Evolutionary conservation across 2,797 vertebrate genomes (phyloP).

Genomic region (Etheostoma perlongum): DNA sequence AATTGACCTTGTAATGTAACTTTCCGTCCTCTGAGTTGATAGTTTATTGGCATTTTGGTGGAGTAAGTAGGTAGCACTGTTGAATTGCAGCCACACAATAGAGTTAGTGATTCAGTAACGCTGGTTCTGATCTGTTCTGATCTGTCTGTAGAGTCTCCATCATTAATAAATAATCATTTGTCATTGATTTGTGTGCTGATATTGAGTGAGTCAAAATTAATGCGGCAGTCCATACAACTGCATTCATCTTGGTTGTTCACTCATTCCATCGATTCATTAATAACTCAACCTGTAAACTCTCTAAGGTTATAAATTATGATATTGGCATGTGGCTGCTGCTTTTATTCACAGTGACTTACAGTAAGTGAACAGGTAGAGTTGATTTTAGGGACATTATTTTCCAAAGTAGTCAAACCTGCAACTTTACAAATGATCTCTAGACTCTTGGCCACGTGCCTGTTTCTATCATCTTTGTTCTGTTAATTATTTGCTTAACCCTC

Average conservation of each 20-base stretch:
- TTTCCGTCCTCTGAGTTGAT: slow-evolving; percentile 42
- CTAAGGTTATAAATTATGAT: slow-evolving; percentile 33
- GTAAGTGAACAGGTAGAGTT: slow-evolving; percentile 8
- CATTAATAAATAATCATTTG: slow-evolving; percentile 58
- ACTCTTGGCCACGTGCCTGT: background rate
- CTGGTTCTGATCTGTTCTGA: slow-evolving; percentile 23
- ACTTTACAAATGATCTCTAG: background rate
- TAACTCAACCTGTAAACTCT: slow-evolving; percentile 38
- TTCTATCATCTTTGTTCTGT: background rate
- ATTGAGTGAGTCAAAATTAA: slow-evolving; percentile 48
- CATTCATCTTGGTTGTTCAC: slow-evolving; percentile 28
- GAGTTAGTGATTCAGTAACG: slow-evolving; percentile 39
- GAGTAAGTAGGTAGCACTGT: slow-evolving; percentile 5
- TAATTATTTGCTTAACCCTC: background rate
- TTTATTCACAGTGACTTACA: slow-evolving; percentile 28
- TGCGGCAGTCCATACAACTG: slow-evolving; percentile 35
- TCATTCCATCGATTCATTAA: slow-evolving; percentile 46
- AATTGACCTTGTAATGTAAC: slow-evolving; percentile 41
- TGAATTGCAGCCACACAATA: slow-evolving; percentile 40
- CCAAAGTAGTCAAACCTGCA: background rate
- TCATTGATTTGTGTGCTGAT: slow-evolving; percentile 54
- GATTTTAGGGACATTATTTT: background rate
- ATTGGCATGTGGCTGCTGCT: slow-evolving; percentile 16
- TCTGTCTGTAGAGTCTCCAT: slow-evolving; percentile 32
- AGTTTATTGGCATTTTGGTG: slow-evolving; percentile 34